Evolutionary conservation across 2,888 invertebrate species (phyloP).

Genomic region (Sphaerophoria taeniata): DNA sequence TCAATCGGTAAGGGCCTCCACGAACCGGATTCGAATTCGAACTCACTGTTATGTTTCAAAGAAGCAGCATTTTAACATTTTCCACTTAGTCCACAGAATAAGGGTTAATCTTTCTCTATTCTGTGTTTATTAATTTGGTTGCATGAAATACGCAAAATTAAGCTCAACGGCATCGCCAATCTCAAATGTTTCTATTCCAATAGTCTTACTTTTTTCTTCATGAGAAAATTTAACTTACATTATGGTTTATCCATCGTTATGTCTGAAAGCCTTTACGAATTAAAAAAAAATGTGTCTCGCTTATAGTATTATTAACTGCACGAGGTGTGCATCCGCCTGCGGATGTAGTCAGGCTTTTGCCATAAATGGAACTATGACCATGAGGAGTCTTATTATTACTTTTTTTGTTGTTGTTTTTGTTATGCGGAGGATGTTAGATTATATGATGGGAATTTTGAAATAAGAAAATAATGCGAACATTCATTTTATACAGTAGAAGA

Average conservation of each 20-base stretch:
- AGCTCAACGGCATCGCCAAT: not conserved
- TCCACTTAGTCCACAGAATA: too few relatives aligned
- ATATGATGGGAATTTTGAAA: constrained; percentile 47
- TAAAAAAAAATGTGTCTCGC: constrained; percentile 36
- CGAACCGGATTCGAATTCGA: too few relatives aligned
- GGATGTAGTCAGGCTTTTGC: constrained; percentile 77
- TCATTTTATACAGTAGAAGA: not conserved
- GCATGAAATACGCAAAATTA: not conserved
- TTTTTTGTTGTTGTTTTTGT: constrained; percentile 48
- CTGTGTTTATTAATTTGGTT: too few relatives aligned
- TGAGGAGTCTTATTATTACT: constrained; percentile 77
- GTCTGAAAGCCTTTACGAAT: constrained; percentile 45
- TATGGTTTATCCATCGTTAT: constrained; percentile 36
- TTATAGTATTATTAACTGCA: constrained; percentile 67
- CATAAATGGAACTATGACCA: constrained; percentile 81
- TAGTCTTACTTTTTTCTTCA: constrained; percentile 36
- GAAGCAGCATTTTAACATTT: too few relatives aligned
- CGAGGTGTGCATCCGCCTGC: constrained; percentile 73
- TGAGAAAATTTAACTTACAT: constrained; percentile 23
- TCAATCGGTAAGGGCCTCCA: too few relatives aligned
- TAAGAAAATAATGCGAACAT: constrained; percentile 28
- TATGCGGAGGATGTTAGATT: constrained; percentile 68
- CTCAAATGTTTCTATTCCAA: not conserved
- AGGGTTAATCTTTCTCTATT: too few relatives aligned
- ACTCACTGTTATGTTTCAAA: too few relatives aligned